Evolutionary conservation across 2,888 invertebrate genomes (phyloP), one percentile per base, ranked within the genome.

Genomic region (Baccha elongata): DNA sequence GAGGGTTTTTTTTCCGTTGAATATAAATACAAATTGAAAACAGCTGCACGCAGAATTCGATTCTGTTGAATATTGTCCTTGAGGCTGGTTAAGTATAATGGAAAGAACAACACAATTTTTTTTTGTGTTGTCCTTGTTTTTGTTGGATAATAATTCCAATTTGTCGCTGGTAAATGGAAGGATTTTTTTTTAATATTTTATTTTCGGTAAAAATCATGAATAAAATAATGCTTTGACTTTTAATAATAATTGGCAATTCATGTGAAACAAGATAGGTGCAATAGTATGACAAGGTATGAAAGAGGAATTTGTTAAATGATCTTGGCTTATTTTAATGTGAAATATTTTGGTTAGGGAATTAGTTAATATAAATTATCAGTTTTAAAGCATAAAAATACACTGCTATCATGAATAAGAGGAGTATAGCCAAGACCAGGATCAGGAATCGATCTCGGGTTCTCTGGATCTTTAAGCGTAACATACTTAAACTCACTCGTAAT

Each of bases 31-130:
- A 80, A 81, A 75, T 62, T 72, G 60, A 72, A 81, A 81, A 65
- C 75, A 81, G 55, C 71, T 71, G 65, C 71, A 81, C 62, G 81
- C 81, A 75, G 75, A 37, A 81, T 81, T 81, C 75, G 71, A 81
- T 81, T 81, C 81, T 72, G 71, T 81, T 81, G 71, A 81, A 81
- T 76, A 75, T 44, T 75, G 71, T 75, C 71, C 71, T 69, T 60
- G 65, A 60, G 81, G 60, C 71, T 29, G 44, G 29, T 44, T 32
- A 8, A 13, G 37, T n/a, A 3, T 37, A 13, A 13, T 40, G 3
- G 26, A 44, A 23, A 52, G 11, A 62, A 62, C 60, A 71, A 52
- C 52, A 50, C 55, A 35, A 8, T 69, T 64, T 23, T 60, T 50
- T 17, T 4, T 32, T 11, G 7, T 50, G 19, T 62, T 50, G 15